A percentile compares a stretch with the other conserved stretches of the same genome.
These are phyloP conservation scores for Drosophila triauraria DNA, from an alignment of 1,140 invertebrate genomes.

Conservation along the genomic window DNA sequence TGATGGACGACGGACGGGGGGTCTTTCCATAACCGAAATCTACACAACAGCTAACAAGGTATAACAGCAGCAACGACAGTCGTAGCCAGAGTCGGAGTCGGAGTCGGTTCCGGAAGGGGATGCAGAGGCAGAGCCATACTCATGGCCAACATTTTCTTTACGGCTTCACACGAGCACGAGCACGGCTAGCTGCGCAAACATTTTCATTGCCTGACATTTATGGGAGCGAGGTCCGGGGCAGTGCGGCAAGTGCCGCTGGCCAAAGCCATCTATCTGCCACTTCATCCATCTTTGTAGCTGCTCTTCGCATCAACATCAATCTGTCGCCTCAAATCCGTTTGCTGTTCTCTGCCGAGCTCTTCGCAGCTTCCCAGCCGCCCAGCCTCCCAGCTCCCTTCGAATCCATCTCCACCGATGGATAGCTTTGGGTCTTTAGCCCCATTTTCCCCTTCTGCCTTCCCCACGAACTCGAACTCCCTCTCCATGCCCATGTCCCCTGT, in stretches of 20 bases:
- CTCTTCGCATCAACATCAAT: slow-evolving; percentile 62
- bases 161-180: slow-evolving; percentile 43
- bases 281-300: slow-evolving; percentile 45
- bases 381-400: neutral
- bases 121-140: neutral
- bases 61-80: slow-evolving; percentile 59
- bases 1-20: neutral
- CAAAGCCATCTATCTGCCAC: slow-evolving; percentile 56
- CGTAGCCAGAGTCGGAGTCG: neutral
- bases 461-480: slow-evolving; percentile 15
- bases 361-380: neutral
- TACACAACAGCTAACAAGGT: slow-evolving; percentile 76
- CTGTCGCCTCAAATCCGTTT: slow-evolving; percentile 68
- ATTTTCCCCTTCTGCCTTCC: neutral
- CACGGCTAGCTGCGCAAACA: slow-evolving; percentile 72
- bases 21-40: slow-evolving; percentile 41
- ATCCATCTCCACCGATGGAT: too few relatives aligned
- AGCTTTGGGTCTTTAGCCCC: neutral
- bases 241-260: slow-evolving; percentile 9
- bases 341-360: neutral
- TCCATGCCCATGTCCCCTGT: slow-evolving; percentile 25
- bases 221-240: slow-evolving; percentile 8
- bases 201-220: slow-evolving; percentile 77
- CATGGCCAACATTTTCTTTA: slow-evolving; percentile 68
- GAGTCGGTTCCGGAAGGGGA: neutral